These are phyloP conservation scores for Chaetodon trifascialis DNA, from an alignment of 2,113 vertebrate genomes.

Conservation along the genomic window DNA sequence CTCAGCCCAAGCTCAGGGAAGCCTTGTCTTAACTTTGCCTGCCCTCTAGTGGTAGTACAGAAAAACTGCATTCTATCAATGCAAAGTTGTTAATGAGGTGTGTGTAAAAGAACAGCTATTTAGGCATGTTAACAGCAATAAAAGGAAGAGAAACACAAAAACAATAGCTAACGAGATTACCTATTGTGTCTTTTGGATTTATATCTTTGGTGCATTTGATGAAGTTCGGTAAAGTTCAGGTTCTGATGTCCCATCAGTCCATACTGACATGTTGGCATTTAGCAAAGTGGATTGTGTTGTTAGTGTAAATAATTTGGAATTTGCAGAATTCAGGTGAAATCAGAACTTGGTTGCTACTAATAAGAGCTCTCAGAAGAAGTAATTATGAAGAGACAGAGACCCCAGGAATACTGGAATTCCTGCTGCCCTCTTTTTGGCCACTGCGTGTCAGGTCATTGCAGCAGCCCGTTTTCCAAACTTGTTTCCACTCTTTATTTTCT, in stretches of 20 bases:
- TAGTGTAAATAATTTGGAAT: not conserved
- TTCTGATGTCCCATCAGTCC: not conserved
- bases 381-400: not conserved
- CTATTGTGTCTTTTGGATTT: not conserved
- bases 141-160: not conserved
- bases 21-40: constrained; percentile 15
- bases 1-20: not conserved
- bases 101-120: not conserved
- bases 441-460: constrained; percentile 9
- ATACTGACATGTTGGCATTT: not conserved
- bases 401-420: constrained; percentile 7
- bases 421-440: constrained; percentile 40
- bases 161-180: not conserved
- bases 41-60: constrained; percentile 67
- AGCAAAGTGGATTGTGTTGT: not conserved
- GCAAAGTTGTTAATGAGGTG: not conserved
- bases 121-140: not conserved
- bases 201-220: not conserved
- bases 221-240: not conserved
- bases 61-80: not conserved
- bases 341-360: not conserved
- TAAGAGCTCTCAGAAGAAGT: not conserved
- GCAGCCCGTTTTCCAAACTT: not conserved
- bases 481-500: not conserved
- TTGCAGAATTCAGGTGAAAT: not conserved